Evolutionary conservation across 2,113 vertebrate genomes (phyloP).

Genomic region (Tragelaphus scriptus): DNA sequence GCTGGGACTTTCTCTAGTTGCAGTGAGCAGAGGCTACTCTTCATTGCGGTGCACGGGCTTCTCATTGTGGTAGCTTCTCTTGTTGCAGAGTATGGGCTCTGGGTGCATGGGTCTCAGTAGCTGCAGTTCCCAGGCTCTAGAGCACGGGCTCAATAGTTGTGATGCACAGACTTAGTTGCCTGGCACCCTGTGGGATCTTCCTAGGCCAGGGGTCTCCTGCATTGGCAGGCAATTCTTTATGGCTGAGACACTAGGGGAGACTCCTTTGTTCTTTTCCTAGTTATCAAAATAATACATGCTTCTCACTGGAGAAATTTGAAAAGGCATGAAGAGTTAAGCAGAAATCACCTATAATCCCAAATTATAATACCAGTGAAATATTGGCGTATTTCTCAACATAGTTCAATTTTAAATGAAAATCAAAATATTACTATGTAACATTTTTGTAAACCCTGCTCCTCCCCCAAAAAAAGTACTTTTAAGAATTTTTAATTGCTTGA

Average conservation of each 20-base stretch:
- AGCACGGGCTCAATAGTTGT: background rate
- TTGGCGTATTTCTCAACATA: background rate
- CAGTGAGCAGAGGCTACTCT: background rate
- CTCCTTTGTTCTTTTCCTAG: background rate
- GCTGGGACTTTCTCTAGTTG: background rate
- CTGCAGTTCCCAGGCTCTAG: background rate
- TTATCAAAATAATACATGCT: background rate
- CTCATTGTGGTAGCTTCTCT: background rate
- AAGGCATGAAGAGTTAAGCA: background rate
- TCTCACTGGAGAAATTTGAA: background rate
- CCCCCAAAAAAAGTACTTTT: background rate
- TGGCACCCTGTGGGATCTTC: background rate
- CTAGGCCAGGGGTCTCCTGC: background rate
- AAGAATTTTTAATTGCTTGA: background rate
- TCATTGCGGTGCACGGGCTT: background rate
- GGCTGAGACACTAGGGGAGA: background rate
- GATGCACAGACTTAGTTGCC: background rate
- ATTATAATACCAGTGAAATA: background rate
- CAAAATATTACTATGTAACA: background rate
- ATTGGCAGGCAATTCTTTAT: background rate
- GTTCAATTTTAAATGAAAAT: background rate
- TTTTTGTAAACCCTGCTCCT: background rate
- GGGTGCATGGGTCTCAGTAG: background rate
- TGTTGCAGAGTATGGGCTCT: background rate
- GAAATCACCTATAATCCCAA: background rate